Evolutionary conservation across 1,140 invertebrate genomes (phyloP), one percentile per base, ranked within the genome.

Genomic region (Halesus radiatus): DNA sequence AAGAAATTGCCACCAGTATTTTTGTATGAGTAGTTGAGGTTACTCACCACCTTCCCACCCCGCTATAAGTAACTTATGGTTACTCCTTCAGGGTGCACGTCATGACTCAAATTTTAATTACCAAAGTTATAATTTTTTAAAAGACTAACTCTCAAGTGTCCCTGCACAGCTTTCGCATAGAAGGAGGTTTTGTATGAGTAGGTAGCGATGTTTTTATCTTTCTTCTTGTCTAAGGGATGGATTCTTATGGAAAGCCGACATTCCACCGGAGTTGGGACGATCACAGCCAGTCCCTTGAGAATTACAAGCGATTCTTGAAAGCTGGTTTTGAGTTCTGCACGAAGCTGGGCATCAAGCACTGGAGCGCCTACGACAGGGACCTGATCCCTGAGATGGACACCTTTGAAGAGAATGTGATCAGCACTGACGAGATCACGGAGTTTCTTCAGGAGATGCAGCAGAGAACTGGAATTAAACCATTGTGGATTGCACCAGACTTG

Each of bases 401-500:
- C 32, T 87, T 91, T 80, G 91, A 91, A 3, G 92, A 93, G 81
- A 89, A 87, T 22, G 90, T 89, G 80, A 81, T 84, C 18, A 89
- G 92, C 75, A 89, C 91, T 84, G 92, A 94, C 70, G 91, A 92
- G 75, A 89, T 93, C 1, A 84, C 88, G 5, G 91, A 93, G 53
- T 89, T 91, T 74, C 88, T 92, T 3, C 85, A 86, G 45, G 90
- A 93, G 80, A 85, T 93, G 77, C 88, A 90, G 78, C 89, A 91
- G 73, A 87, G 89, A 68, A 90, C 87, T 52, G 92, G 92, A 13
- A 85, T 93, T 13, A 92, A 92, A 82, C 85, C 92, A n/a, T 80
- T 93, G 22, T 94, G 92, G 93, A 88, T 92, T 8, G 92, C 92
- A 6, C 91, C 91, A 13, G 92, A 93, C 84, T 84, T 94, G 20